phyloP scores from a whole-genome alignment of 1,140 invertebrate genomes.

The Halesus radiatus region DNA sequence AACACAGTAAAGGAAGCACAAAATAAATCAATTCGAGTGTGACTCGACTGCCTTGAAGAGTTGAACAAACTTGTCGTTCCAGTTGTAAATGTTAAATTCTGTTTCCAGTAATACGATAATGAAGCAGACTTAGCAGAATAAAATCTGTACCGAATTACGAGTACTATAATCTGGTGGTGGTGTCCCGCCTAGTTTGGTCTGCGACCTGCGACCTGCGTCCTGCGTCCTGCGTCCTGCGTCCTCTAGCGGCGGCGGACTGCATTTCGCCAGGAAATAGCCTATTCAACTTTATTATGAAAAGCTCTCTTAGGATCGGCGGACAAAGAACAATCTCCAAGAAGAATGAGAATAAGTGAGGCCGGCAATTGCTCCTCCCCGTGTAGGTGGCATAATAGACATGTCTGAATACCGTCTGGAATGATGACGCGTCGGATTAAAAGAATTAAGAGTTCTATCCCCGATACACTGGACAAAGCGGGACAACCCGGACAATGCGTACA shows the following conservation, averaged over 20 bases:
- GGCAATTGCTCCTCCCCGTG: slow-evolving; percentile 12
- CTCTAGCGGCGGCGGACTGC: background rate
- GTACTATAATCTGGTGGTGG: background rate
- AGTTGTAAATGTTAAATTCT: background rate
- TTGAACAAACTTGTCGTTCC: slow-evolving; percentile 16
- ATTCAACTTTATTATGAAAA: slow-evolving; percentile 47
- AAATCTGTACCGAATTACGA: slow-evolving; percentile 1
- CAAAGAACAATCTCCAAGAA: slow-evolving; percentile 41
- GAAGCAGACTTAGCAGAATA: background rate
- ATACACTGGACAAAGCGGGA: background rate
- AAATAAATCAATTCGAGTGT: slow-evolving; percentile 23
- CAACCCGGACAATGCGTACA: slow-evolving; percentile 6
- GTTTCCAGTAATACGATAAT: background rate
- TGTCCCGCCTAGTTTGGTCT: too few relatives aligned
- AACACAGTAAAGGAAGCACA: slow-evolving; percentile 7
- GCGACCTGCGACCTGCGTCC: too few relatives aligned
- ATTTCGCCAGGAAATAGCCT: slow-evolving; percentile 44
- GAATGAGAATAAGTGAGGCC: slow-evolving; percentile 20
- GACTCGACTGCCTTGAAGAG: background rate
- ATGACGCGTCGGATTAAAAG: background rate
- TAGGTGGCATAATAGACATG: slow-evolving; percentile 28
- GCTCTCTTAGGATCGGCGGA: slow-evolving; percentile 26
- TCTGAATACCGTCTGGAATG: slow-evolving; percentile 25
- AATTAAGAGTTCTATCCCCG: background rate
- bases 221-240: too few relatives aligned